Base-by-base conservation (phyloP, 2,888 invertebrate species). In the Acrocera orbiculus region DNA sequence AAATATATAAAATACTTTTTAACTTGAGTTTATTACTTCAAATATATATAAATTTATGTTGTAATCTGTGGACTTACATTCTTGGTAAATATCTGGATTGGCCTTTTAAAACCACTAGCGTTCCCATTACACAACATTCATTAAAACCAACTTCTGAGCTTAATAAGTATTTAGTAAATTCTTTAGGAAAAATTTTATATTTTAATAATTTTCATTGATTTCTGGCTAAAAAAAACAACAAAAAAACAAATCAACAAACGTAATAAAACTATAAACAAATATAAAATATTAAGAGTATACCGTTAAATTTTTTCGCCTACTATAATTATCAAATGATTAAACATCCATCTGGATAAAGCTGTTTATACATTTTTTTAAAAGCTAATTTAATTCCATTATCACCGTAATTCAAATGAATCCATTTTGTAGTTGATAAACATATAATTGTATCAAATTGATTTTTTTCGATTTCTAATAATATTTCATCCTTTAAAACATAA, bases 351-450 rank as follows among this genome's bases (percentile, higher is more conserved):
- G 77, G 73, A 14, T 70, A 63, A 14, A 89, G 59, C 50, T 86
- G 83, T 1, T 69, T 64, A 50, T 68, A 81, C 65, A 83, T 79
- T 27, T 87, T 65, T 44, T 71, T 69, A 54, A 90, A 89, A 10
- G 79, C 70, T 41, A 79, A 68, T 49, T 82, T 83, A 27, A 90
- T 57, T 3, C 87, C 89, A 4, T 64, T 66, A 56, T 90, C 90
- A 9, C 87, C 85, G 65, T 76, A 83, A 58, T 90, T 89, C 16
- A 86, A 65, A 49, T 90, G 89, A 44, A 90, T 71, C 89, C 89
- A 90, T 55, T 90, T 90, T 4, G 87, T 86, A 15, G 87, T 70
- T 36, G 82, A 83, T 27, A 90, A 62, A 47, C 86, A 86, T 15
- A 89, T 59, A 41, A 90, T 82, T 4, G 75, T 66, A 57, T 90